A percentile compares a stretch with the other conserved stretches of the same genome.
These are phyloP conservation scores for Garrulus glandarius DNA, from an alignment of 2,797 vertebrate genomes.

Conservation along the genomic window DNA sequence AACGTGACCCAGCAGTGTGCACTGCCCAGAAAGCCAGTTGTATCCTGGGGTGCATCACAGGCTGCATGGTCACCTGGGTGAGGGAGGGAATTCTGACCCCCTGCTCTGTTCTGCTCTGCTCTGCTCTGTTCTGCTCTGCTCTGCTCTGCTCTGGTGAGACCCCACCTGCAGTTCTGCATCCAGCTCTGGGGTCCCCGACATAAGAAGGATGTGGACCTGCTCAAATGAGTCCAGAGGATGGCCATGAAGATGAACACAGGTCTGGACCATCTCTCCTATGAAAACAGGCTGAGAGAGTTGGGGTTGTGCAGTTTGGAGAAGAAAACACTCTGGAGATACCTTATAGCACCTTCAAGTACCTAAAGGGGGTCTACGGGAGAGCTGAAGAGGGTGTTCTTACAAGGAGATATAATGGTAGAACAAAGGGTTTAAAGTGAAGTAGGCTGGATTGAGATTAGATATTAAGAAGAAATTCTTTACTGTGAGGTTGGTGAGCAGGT, in stretches of 20 bases:
- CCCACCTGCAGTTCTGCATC: background rate
- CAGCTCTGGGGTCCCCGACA: rapidly evolving
- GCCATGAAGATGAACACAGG: background rate
- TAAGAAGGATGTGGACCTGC: background rate
- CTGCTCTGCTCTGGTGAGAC: background rate
- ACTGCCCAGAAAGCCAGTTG: rapidly evolving
- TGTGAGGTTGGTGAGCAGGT: background rate
- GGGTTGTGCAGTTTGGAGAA: background rate
- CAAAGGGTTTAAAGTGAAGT: background rate
- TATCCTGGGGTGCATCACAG: background rate
- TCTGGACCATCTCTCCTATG: background rate
- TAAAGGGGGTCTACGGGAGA: background rate
- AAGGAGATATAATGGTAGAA: background rate
- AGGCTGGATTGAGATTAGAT: background rate
- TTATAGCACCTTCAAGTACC: background rate
- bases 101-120: background rate
- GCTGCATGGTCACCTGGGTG: rapidly evolving
- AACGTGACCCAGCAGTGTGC: too few species aligned
- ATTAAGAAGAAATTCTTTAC: background rate
- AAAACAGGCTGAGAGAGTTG: background rate
- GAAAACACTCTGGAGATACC: too few species aligned
- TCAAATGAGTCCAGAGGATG: background rate
- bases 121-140: background rate
- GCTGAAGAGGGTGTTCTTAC: background rate
- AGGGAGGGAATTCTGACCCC: background rate